These are phyloP conservation scores for Ranitomeya variabilis DNA, from an alignment of 2,113 vertebrate genomes.

Conservation along the genomic window DNA sequence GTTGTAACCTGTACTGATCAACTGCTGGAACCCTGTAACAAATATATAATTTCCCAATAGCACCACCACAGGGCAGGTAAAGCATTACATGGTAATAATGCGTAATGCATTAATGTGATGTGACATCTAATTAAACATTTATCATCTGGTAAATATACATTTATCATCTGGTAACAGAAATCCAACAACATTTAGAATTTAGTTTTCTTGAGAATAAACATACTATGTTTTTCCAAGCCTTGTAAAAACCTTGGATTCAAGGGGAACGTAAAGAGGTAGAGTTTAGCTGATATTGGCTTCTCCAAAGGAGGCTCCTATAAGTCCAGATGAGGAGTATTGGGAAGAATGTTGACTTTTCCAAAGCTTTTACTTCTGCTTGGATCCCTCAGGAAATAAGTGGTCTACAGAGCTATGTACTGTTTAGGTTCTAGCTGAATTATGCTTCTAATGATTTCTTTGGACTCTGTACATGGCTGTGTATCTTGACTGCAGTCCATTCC, in stretches of 20 bases:
- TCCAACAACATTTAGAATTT: not conserved
- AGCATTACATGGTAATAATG: no score
- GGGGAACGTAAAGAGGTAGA: not conserved
- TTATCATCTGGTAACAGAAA: not conserved
- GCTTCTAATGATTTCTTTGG: constrained; percentile 6
- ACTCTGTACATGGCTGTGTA: not conserved
- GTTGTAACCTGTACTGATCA: no score
- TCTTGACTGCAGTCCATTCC: not conserved
- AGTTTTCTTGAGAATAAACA: not conserved
- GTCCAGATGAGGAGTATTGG: not conserved
- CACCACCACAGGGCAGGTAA: no score
- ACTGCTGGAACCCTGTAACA: no score
- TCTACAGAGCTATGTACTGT: not conserved
- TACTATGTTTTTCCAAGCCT: not conserved
- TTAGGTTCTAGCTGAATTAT: not conserved
- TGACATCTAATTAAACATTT: no score
- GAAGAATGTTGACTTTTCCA: constrained; percentile 9
- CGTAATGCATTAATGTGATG: no score
- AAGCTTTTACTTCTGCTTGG: not conserved
- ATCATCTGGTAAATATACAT: no score
- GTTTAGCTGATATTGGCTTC: constrained; percentile 6
- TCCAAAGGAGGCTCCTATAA: not conserved
- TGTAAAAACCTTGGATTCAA: not conserved
- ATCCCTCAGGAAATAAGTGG: constrained; percentile 11
- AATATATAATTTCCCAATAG: no score